Base-by-base conservation (phyloP, 2,888 invertebrate species). In the Rhamnusium bicolor region DNA sequence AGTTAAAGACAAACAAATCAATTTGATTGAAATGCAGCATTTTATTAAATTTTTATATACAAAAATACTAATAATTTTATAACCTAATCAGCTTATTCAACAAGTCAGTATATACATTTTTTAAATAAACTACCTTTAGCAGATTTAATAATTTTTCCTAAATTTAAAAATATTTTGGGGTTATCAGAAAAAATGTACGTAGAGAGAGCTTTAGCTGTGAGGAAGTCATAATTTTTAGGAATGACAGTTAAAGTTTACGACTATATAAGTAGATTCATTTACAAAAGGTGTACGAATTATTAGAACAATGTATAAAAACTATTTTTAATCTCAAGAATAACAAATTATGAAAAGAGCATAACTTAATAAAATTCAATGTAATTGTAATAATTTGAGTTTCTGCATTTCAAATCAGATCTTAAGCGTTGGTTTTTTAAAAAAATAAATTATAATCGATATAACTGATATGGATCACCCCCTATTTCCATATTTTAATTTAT, bases 51-150 rank as follows among this genome's bases (percentile, higher is more conserved):
- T 76, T 84, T 85, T 86, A 86, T 86, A 83, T 86, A 86, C 86
- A 86, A 86, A 86, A 85, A 86, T 85, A 85, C 83, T 85, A 82
- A 86, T 84, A 85, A 82, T 78, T 83, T 80, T 74, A 83, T 80
- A 81, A 79, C 73, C 78, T 80, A 77, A 80, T 73, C 69, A 80
- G 77, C 74, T 74, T 75, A 78, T 54, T 69, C 71, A 78, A 78
- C 76, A 75, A 78, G 40, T n/a, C 40, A 40, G 72, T 78, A 78
- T 78, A 53, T 78, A 78, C 78, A 78, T 67, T 56, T 40, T 10
- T 6, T 24, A 24, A 46, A 29, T 10, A 56, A 56, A 46, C 53
- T 53, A 53, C 8, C 21, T 54, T 67, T 56, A 56, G 61, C 47
- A 21, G 10, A 40, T 32, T 58, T 8, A n/a, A 18, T 27, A n/a